A percentile compares a stretch with the other conserved stretches of the same genome.
Evolutionary conservation across 2,797 vertebrate genomes (phyloP).

Genomic region (Erethizon dorsatum): DNA sequence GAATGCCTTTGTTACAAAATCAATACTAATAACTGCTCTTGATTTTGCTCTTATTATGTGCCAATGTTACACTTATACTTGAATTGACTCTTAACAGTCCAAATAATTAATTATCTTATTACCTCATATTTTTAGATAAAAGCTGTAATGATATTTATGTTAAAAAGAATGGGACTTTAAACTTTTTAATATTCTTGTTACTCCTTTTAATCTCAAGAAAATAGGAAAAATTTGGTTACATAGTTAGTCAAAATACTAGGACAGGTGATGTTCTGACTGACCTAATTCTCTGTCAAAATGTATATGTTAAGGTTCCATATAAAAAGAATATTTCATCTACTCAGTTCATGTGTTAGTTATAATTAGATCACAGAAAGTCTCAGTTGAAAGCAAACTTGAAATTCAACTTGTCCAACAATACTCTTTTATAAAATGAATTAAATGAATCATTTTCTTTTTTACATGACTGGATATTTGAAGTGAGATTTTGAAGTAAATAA

Average conservation of each 20-base stretch:
- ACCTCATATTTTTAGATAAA: not conserved
- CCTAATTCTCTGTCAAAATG: constrained; percentile 1
- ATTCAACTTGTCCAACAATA: not conserved
- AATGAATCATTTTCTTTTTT: not conserved
- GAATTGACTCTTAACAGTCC: not conserved
- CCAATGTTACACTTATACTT: not conserved
- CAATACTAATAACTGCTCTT: not conserved
- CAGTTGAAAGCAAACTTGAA: not conserved
- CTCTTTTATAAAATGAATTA: not conserved
- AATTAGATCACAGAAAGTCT: not conserved
- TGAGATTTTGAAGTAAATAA: constrained; percentile 4
- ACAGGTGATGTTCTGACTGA: not conserved
- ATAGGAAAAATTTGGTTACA: not conserved
- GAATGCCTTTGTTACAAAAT: not conserved
- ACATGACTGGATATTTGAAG: not conserved
- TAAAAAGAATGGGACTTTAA: not conserved
- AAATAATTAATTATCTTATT: not conserved
- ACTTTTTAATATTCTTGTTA: constrained; percentile 48
- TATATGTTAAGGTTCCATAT: constrained; percentile 44
- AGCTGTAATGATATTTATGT: not conserved
- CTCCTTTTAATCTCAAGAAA: constrained; percentile 5
- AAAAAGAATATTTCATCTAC: constrained; percentile 40
- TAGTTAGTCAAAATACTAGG: not conserved
- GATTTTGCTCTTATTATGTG: not conserved
- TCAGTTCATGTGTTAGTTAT: not conserved